Base-by-base conservation (phyloP, 2,888 invertebrate genomes). In the Mimas tiliae region DNA sequence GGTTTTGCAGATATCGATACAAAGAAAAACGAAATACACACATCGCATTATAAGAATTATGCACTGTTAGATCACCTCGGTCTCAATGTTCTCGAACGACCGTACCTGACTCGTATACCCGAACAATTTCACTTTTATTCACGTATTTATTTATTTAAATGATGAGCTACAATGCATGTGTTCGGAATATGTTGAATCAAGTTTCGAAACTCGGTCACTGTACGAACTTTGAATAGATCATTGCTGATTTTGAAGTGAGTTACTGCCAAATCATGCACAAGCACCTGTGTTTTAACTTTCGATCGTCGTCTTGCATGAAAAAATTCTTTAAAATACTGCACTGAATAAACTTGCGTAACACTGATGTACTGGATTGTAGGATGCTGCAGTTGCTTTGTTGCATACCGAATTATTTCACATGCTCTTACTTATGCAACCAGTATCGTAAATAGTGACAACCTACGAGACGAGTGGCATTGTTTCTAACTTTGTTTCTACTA, bases 181-280 rank as follows among this genome's bases (percentile, higher is more conserved):
- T 58, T 68, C 65, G 69, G 76, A 70, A 75, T n/a, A n/a, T n/a
- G n/a, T 80, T 70, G 66, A 75, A 68, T 70, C 47, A 63, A 69
- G 77, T 87, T 88, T 86, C 85, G 87, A 87, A 88, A 87, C 79
- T 82, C 78, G 80, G 75, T 74, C 80, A 73, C 71, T 68, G 74
- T 78, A 85, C 83, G 81, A 75, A 72, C 51, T 65, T 66, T 71
- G 85, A 82, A 86, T 86, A 69, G 68, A 72, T 73, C 66, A 82
- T 79, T 72, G 74, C 68, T 75, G 65, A 67, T 78, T 76, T 75
- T 65, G 58, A 72, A 62, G 66, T 66, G 65, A 68, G 33, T 67
- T 69, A 65, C 70, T 77, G 79, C 75, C 77, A 80, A 81, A 78
- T 77, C 72, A 79, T 76, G 74, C 63, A 48, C 71, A 66, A 71